These are phyloP conservation scores for Coracias cyanogaster DNA, from an alignment of 2,797 vertebrate species.

Conservation along the genomic window DNA sequence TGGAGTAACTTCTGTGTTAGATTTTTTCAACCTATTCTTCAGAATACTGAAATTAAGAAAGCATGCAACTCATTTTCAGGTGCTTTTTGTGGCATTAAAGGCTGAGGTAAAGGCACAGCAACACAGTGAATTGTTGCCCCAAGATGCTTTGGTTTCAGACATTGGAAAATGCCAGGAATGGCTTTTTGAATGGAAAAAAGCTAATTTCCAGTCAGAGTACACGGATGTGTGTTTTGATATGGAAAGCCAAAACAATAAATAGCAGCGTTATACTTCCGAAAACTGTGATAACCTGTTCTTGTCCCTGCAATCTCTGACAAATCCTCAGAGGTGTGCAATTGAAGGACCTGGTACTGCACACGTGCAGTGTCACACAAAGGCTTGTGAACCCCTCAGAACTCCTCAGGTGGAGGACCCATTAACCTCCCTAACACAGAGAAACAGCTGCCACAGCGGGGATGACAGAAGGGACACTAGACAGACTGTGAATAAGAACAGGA, in stretches of 20 bases:
- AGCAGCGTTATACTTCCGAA: not conserved
- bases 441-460: too few species aligned
- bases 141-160: not conserved
- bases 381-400: not conserved
- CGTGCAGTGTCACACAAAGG: not conserved
- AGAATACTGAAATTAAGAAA: not conserved
- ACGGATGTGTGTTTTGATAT: not conserved
- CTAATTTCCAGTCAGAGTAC: not conserved
- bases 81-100: not conserved
- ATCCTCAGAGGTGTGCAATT: not conserved
- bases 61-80: not conserved
- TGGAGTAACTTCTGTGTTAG: not conserved
- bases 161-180: not conserved
- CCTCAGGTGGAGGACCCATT: not conserved
- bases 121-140: not conserved
- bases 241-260: not conserved
- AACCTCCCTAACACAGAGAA: not conserved
- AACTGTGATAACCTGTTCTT: not conserved
- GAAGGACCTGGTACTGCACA: not conserved
- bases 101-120: not conserved
- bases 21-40: not conserved
- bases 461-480: not conserved
- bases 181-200: not conserved
- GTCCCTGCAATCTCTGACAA: not conserved
- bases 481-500: not conserved